Conservation (phyloP, 2,888 invertebrate genomes). For the Mythimna pallens region DNA sequence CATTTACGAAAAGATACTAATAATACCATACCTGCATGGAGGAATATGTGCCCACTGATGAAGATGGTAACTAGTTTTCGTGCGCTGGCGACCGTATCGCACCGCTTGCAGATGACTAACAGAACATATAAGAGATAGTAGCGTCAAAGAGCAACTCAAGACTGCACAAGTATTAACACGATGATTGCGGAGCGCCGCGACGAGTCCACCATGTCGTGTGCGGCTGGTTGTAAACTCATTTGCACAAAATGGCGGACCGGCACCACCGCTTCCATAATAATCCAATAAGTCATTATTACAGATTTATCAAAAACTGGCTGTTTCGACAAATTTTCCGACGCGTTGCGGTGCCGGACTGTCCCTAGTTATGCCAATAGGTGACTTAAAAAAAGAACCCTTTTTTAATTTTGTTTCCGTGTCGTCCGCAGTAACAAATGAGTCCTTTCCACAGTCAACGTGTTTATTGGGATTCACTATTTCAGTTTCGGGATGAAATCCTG, state of each 20-base stretch:
- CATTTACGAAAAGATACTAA: slow-evolving; percentile 44
- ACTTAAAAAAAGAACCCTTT: background rate
- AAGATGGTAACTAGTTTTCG: background rate
- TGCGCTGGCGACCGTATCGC: slow-evolving; percentile 20
- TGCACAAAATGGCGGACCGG: slow-evolving; percentile 45
- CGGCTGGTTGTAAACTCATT: slow-evolving; percentile 41
- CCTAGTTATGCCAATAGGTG: slow-evolving; percentile 38
- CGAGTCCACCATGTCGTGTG: background rate
- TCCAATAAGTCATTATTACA: slow-evolving; percentile 7
- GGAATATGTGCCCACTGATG: background rate
- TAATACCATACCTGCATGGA: slow-evolving; percentile 35
- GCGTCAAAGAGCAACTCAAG: slow-evolving; percentile 11
- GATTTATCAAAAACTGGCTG: background rate
- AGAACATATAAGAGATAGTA: slow-evolving; percentile 58
- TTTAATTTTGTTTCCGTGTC: slow-evolving; percentile 38
- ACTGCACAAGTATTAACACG: slow-evolving; percentile 27
- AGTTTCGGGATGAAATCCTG: slow-evolving; percentile 46
- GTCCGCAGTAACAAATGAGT: slow-evolving; percentile 56
- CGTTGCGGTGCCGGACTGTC: slow-evolving; percentile 31
- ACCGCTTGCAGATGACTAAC: slow-evolving; percentile 55
- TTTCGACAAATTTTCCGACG: background rate
- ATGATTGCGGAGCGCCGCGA: slow-evolving; percentile 46
- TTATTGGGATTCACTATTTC: slow-evolving; percentile 43
- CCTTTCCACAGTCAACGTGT: slow-evolving; percentile 50
- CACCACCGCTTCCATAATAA: slow-evolving; percentile 23